These are phyloP conservation scores for Atethmia centrago DNA, from an alignment of 2,888 invertebrate genomes.

Conservation along the genomic window DNA sequence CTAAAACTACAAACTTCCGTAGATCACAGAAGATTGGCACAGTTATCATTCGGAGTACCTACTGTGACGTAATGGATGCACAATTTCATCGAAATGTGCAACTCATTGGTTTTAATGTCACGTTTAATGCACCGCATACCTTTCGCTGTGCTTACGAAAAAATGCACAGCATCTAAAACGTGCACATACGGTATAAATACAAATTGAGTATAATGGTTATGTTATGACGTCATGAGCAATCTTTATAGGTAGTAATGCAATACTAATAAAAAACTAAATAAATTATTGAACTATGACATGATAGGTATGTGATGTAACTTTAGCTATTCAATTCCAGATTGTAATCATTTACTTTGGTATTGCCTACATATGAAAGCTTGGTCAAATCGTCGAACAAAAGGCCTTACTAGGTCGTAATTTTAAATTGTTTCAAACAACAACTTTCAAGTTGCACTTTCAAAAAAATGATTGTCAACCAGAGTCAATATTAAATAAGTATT, in stretches of 20 bases:
- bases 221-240: constrained; percentile 24
- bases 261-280: constrained; percentile 22
- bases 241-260: constrained; percentile 12
- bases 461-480: neutral
- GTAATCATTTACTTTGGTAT: constrained; percentile 3
- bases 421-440: neutral
- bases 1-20: constrained; percentile 19
- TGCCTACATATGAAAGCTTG: neutral
- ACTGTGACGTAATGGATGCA: constrained; percentile 49
- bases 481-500: neutral
- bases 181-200: constrained; percentile 27
- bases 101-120: constrained; percentile 65
- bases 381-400: neutral
- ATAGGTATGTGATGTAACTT: constrained; percentile 20
- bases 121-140: constrained; percentile 63
- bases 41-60: constrained; percentile 31
- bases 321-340: constrained; percentile 5
- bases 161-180: constrained; percentile 47
- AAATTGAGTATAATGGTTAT: constrained; percentile 39
- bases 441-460: neutral
- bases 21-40: constrained; percentile 25
- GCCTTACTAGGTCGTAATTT: neutral
- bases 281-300: constrained; percentile 19
- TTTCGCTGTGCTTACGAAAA: constrained; percentile 56
- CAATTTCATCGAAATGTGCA: constrained; percentile 60